Conservation (phyloP, 2,113 vertebrate species). For the Anolis sagrei region DNA sequence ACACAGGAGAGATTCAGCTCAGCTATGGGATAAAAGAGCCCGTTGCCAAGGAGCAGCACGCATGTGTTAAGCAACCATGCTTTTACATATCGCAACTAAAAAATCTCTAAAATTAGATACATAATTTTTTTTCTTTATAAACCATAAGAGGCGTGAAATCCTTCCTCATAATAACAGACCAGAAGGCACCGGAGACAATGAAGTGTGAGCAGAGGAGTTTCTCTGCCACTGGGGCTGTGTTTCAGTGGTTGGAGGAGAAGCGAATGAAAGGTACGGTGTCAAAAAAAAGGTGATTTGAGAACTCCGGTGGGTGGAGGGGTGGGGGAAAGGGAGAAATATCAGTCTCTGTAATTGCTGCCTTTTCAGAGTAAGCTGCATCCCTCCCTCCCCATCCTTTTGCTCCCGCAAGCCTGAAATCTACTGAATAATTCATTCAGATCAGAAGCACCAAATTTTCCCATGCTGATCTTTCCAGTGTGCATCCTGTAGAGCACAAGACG, state of each 20-base stretch:
- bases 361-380: conserved; percentile 68
- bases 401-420: conserved; percentile 77
- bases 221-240: conserved; percentile 10
- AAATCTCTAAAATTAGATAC: conserved; percentile 62
- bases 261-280: conserved; percentile 35
- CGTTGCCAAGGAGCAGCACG: background rate
- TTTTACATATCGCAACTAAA: conserved; percentile 5
- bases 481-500: conserved; percentile 67
- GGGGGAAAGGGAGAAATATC: conserved; percentile 37
- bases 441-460: conserved; percentile 75
- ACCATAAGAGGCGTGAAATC: background rate
- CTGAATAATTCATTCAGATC: conserved; percentile 82
- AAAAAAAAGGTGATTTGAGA: conserved; percentile 39
- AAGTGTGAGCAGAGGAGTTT: conserved; percentile 35
- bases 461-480: conserved; percentile 73
- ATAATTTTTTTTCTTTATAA: conserved; percentile 1
- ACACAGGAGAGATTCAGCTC: background rate
- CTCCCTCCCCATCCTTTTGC: conserved; percentile 44
- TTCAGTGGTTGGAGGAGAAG: conserved; percentile 37
- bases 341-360: conserved; percentile 68
- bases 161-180: conserved; percentile 22
- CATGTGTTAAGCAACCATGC: conserved; percentile 2
- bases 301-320: conserved; percentile 14
- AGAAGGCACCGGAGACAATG: conserved; percentile 10
- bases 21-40: background rate